Conservation (phyloP, 2,113 vertebrate species). For the Chaetops frenatus region DNA sequence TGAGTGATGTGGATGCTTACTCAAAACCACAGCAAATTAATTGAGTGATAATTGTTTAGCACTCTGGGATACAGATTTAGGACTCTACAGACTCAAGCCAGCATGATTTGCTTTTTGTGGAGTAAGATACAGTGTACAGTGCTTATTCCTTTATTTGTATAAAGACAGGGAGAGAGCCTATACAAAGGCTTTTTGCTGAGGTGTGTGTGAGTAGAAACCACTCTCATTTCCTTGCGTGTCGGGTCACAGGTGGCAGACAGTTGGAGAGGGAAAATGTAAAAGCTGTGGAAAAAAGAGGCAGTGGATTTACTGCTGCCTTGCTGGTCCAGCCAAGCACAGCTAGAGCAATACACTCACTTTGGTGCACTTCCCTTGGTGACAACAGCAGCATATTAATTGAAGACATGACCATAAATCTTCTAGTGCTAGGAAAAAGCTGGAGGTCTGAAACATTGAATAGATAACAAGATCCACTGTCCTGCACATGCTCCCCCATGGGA, state of each 20-base stretch:
- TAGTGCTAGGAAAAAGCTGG: background rate
- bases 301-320: background rate
- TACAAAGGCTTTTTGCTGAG: background rate
- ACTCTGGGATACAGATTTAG: background rate
- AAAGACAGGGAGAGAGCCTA: background rate
- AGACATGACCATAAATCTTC: background rate
- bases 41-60: background rate
- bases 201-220: background rate
- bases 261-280: background rate
- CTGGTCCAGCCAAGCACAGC: background rate
- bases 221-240: background rate
- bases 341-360: background rate
- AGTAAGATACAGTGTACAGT: background rate
- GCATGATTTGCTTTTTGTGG: background rate
- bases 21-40: background rate
- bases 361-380: background rate
- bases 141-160: background rate
- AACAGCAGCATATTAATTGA: background rate
- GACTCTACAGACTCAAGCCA: background rate
- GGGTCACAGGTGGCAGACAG: background rate
- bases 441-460: background rate
- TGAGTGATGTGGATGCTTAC: background rate
- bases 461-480: background rate
- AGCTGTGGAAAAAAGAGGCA: background rate
- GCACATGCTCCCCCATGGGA: accelerated